Percentiles rank a stretch among this genome's conserved stretches.
Conservation (phyloP, 2,797 vertebrate species). For the Acridotheres tristis region DNA sequence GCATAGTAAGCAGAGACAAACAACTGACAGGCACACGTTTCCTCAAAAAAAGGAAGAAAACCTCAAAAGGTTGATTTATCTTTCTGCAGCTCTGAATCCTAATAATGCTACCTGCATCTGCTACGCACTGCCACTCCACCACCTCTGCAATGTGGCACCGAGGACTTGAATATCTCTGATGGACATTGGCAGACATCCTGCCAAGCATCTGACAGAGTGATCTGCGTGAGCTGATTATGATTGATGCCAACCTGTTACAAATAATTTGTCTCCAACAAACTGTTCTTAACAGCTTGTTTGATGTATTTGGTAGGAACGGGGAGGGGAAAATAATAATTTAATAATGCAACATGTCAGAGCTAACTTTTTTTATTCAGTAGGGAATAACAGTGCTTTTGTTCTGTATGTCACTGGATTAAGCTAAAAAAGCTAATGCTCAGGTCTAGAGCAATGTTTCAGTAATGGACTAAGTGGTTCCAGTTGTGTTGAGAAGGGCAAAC, state of each 20-base stretch:
- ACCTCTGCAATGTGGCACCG: neutral
- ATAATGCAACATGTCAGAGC: neutral
- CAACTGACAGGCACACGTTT: neutral
- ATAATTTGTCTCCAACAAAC: neutral
- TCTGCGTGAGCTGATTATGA: neutral
- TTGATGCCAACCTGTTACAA: neutral
- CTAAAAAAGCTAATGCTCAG: neutral
- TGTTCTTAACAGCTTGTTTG: slow-evolving; percentile 5
- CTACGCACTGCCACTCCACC: neutral
- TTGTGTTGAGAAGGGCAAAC: neutral
- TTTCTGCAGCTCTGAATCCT: neutral
- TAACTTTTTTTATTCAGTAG: neutral
- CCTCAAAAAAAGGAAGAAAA: neutral
- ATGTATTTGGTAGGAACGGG: neutral
- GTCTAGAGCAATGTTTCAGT: neutral
- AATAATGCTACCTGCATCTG: neutral
- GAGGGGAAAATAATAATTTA: neutral
- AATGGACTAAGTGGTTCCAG: neutral
- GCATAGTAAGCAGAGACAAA: neutral
- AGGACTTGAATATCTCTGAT: neutral
- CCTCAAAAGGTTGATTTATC: neutral
- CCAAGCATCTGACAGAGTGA: neutral
- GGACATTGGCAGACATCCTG: neutral
- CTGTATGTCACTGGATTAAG: neutral
- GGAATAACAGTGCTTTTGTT: neutral